Percentiles rank a stretch among this genome's conserved stretches.
phyloP scores from a whole-genome alignment of 2,113 vertebrate genomes.

The Megalops atlanticus region DNA sequence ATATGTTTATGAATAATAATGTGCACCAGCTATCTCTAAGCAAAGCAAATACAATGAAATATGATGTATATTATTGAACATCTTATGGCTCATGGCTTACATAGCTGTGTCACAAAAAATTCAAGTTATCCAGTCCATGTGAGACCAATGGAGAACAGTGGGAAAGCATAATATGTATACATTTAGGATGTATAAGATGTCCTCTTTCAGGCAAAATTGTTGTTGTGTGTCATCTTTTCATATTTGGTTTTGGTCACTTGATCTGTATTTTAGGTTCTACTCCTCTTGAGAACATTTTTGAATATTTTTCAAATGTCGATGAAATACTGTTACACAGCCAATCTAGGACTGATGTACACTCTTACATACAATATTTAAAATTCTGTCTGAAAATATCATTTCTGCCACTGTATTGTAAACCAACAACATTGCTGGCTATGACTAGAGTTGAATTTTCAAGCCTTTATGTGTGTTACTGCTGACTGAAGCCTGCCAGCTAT shows the following conservation, averaged over 20 bases:
- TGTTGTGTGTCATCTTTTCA: constrained; percentile 14
- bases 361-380: not conserved
- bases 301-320: not conserved
- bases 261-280: not conserved
- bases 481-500: constrained; percentile 44
- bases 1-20: not conserved
- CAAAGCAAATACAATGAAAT: not conserved
- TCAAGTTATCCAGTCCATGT: no score
- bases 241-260: constrained; percentile 17
- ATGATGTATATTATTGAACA: not conserved
- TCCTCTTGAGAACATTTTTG: not conserved
- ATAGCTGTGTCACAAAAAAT: no score
- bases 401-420: constrained; percentile 42
- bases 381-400: constrained; percentile 50
- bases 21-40: not conserved
- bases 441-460: constrained; percentile 41
- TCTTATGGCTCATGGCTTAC: no score
- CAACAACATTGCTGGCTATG: constrained; percentile 39
- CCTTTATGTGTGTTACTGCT: constrained; percentile 44
- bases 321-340: constrained; percentile 14
- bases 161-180: not conserved
- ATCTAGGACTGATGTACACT: constrained; percentile 1
- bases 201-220: constrained; percentile 17
- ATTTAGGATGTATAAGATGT: constrained; percentile 1
- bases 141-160: not conserved